Evolutionary conservation across 2,888 invertebrate genomes (phyloP).

Genomic region (Alloscopus bannaensis): DNA sequence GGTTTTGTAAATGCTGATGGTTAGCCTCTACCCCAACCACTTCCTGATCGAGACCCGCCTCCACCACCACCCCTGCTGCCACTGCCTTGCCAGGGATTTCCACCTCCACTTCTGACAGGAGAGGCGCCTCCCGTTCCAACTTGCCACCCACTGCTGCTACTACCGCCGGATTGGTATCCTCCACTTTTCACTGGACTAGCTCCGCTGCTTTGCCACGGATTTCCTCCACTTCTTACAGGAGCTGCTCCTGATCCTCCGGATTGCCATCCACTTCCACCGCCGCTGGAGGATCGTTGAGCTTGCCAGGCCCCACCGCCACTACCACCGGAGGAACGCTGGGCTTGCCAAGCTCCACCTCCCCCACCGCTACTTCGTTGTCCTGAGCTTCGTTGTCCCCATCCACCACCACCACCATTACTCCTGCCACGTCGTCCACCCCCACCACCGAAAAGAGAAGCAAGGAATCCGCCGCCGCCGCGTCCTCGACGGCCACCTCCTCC

Average conservation of each 20-base stretch:
- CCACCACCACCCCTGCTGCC: slow-evolving; percentile 37
- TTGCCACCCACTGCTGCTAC: slow-evolving; percentile 39
- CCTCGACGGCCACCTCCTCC: slow-evolving; percentile 34
- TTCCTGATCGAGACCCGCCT: slow-evolving; percentile 31
- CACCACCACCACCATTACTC: slow-evolving; percentile 36
- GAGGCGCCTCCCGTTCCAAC: background rate
- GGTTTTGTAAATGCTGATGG: background rate
- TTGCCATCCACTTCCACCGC: background rate
- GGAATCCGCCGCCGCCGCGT: slow-evolving; percentile 28
- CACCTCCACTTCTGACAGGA: background rate
- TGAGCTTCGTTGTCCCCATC: slow-evolving; percentile 34
- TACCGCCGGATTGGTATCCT: slow-evolving; percentile 24
- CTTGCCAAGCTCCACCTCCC: background rate
- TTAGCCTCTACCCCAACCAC: slow-evolving; percentile 9
- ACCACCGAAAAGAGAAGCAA: slow-evolving; percentile 28
- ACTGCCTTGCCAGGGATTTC: slow-evolving; percentile 42
- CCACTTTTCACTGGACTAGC: slow-evolving; percentile 12
- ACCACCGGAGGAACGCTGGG: slow-evolving; percentile 21
- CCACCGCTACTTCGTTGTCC: slow-evolving; percentile 9
- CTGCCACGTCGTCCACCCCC: slow-evolving; percentile 16
- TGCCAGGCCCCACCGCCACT: slow-evolving; percentile 12
- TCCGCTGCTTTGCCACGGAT: slow-evolving; percentile 15
- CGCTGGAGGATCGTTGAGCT: background rate
- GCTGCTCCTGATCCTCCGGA: slow-evolving; percentile 31
- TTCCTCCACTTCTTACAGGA: slow-evolving; percentile 16